Evolutionary conservation across 2,797 vertebrate species (phyloP).

Genomic region (Danio kyathit): DNA sequence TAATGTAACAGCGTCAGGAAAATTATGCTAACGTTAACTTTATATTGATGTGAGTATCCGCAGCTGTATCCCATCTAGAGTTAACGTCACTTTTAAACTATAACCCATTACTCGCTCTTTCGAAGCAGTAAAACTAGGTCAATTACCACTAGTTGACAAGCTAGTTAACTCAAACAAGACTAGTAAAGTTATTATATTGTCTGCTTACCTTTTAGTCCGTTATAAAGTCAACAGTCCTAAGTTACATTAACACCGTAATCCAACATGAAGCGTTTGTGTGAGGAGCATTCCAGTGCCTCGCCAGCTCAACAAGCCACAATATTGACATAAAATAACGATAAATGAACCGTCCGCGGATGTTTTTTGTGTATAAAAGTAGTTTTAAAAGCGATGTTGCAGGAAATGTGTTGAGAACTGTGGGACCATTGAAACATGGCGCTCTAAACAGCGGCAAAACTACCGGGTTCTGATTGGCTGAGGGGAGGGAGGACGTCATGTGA

Average conservation of each 20-base stretch:
- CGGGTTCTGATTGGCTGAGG: constrained; percentile 52
- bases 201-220: constrained; percentile 19
- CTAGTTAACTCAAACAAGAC: not conserved
- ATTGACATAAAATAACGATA: not conserved
- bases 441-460: constrained; percentile 73
- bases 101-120: not conserved
- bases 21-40: no score
- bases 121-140: not conserved
- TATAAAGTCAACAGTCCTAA: no score
- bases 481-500: not conserved
- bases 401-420: not conserved
- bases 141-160: not conserved
- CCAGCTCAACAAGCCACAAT: not conserved
- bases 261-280: not conserved
- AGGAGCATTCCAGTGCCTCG: not conserved
- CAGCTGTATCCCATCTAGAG: no score
- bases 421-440: constrained; percentile 83
- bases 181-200: not conserved
- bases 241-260: not conserved
- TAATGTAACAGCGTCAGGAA: no score
- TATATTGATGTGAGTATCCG: no score
- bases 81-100: no score
- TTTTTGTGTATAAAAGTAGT: not conserved
- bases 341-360: not conserved
- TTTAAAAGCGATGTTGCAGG: not conserved